Conservation (phyloP, 2,888 invertebrate species). For the Phoenoteleia sp. region DNA sequence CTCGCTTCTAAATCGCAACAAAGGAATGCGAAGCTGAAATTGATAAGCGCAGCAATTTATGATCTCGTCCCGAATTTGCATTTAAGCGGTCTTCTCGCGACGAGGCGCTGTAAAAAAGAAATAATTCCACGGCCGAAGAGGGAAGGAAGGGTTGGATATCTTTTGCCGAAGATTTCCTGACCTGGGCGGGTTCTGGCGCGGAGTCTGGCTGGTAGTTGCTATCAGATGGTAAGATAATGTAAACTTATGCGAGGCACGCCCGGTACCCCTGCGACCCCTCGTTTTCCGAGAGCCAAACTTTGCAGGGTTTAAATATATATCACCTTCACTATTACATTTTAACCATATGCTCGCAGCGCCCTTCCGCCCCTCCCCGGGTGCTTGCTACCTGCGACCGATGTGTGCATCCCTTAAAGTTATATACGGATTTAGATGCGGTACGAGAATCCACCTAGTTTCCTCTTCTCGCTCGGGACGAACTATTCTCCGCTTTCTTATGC, state of each 20-base stretch:
- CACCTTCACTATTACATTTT: constrained; percentile 84
- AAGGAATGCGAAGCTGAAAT: constrained; percentile 12
- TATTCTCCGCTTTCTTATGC: constrained; percentile 44
- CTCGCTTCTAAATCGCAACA: constrained; percentile 9
- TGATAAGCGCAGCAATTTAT: constrained; percentile 51
- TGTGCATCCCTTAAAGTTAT: constrained; percentile 74
- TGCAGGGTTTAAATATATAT: constrained; percentile 85
- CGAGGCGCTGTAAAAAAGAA: neutral
- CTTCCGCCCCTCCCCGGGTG: constrained; percentile 26
- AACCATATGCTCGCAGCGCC: constrained; percentile 83
- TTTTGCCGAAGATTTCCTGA: constrained; percentile 33
- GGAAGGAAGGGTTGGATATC: constrained; percentile 14
- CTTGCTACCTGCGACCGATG: constrained; percentile 51
- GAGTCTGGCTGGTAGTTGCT: constrained; percentile 76
- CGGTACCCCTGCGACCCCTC: constrained; percentile 78
- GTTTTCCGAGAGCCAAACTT: constrained; percentile 83
- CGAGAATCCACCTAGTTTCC: constrained; percentile 62
- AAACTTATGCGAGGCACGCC: constrained; percentile 86
- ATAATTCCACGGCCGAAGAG: neutral
- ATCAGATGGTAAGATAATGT: constrained; percentile 86
- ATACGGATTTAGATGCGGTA: constrained; percentile 77
- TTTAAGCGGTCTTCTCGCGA: neutral
- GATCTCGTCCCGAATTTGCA: constrained; percentile 38
- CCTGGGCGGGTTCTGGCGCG: constrained; percentile 31
- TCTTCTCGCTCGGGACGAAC: constrained; percentile 53